phyloP scores from a whole-genome alignment of 2,113 vertebrate species.

The Stegastes partitus region DNA sequence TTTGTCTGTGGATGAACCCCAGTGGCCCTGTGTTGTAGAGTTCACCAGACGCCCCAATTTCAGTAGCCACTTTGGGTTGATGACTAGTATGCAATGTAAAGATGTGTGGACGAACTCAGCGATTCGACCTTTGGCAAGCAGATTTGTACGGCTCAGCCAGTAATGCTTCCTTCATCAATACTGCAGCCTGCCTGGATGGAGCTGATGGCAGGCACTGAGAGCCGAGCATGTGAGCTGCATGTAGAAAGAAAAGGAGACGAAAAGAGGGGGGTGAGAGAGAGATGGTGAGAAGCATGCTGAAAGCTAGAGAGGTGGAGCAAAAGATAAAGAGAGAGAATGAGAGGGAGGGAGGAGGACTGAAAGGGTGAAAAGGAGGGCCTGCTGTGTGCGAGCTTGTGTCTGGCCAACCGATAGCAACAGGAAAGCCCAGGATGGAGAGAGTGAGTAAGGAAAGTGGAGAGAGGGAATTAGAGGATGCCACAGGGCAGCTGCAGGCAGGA shows the following conservation, averaged over 20 bases:
- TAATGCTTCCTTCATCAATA: slow-evolving; percentile 51
- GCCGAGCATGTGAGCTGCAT: slow-evolving; percentile 58
- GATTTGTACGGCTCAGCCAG: slow-evolving; percentile 52
- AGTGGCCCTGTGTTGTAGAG: slow-evolving; percentile 5
- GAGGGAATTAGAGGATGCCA: slow-evolving; percentile 56
- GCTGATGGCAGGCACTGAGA: slow-evolving; percentile 28
- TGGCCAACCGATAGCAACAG: slow-evolving; percentile 35
- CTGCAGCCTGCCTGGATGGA: slow-evolving; percentile 48
- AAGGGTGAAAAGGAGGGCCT: slow-evolving; percentile 32
- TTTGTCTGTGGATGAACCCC: slow-evolving; percentile 7
- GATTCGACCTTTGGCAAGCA: slow-evolving; percentile 43
- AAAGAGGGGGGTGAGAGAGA: slow-evolving; percentile 10
- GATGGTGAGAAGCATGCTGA: slow-evolving; percentile 12
- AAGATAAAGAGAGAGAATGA: slow-evolving; percentile 37
- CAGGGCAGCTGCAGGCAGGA: slow-evolving; percentile 63
- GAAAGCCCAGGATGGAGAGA: slow-evolving; percentile 43
- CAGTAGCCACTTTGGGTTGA: neutral
- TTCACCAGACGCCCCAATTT: neutral
- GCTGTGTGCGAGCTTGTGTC: slow-evolving; percentile 20
- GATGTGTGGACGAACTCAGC: slow-evolving; percentile 9
- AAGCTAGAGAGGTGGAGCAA: slow-evolving; percentile 33
- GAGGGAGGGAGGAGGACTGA: slow-evolving; percentile 1
- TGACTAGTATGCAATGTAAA: slow-evolving; percentile 4
- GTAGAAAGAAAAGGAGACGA: slow-evolving; percentile 4
- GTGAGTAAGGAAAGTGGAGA: slow-evolving; percentile 51